Evolutionary conservation across 2,797 vertebrate species (phyloP).

Genomic region (Enteromius fasciolatus): DNA sequence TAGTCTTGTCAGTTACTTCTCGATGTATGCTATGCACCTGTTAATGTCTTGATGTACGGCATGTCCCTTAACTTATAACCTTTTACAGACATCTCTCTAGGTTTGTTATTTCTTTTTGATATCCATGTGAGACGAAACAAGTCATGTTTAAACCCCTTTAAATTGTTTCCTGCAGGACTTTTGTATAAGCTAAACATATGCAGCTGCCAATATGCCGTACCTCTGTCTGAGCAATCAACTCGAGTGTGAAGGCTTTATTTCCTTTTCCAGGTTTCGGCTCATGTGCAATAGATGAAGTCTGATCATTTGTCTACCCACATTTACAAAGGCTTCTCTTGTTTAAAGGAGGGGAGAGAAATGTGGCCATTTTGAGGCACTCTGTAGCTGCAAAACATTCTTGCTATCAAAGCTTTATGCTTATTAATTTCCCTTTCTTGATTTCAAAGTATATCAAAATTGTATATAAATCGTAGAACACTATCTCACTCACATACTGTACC

Average conservation of each 20-base stretch:
- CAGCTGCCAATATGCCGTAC: constrained; percentile 19
- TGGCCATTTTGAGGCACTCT: constrained; percentile 3
- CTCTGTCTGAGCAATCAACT: constrained; percentile 26
- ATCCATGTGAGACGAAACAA: neutral
- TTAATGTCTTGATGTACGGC: constrained; percentile 40
- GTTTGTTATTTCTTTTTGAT: constrained; percentile 17
- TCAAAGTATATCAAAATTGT: constrained; percentile 9
- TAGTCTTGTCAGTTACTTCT: constrained; percentile 53
- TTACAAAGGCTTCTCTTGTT: neutral
- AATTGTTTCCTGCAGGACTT: constrained; percentile 29
- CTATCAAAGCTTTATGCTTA: neutral
- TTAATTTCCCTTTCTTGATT: neutral
- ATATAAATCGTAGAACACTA: constrained; percentile 2
- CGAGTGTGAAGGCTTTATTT: constrained; percentile 14
- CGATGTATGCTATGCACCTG: constrained; percentile 55
- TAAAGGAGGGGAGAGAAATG: neutral
- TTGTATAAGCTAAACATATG: constrained; percentile 45
- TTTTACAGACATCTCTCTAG: constrained; percentile 29
- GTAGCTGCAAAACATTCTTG: neutral
- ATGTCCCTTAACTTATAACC: constrained; percentile 49
- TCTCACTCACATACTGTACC: constrained; percentile 39
- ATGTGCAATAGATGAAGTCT: constrained; percentile 42
- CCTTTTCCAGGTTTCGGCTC: neutral
- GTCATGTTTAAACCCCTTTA: constrained; percentile 51
- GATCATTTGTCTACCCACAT: neutral